Percentiles rank a stretch among this genome's conserved stretches.
Evolutionary conservation across 2,888 invertebrate species (phyloP).

Genomic region (Strigamia crassipes): DNA sequence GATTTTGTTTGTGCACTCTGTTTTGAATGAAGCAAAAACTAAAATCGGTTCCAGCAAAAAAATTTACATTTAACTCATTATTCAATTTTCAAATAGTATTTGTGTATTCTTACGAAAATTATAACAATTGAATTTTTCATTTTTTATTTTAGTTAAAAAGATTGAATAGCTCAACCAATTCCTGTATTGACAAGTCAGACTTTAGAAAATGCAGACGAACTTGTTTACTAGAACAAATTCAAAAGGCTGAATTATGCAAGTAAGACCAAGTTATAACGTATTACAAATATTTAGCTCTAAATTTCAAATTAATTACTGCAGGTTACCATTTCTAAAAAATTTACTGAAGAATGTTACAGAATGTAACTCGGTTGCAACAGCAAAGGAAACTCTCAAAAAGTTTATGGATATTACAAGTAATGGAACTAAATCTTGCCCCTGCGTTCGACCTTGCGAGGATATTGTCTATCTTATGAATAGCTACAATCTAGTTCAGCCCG

Average conservation of each 20-base stretch:
- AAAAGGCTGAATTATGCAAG: neutral
- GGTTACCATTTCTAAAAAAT: neutral
- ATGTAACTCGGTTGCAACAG: neutral
- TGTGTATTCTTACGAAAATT: too few relatives aligned
- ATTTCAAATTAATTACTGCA: neutral
- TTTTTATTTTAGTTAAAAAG: neutral
- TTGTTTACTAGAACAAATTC: neutral
- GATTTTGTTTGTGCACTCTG: too few relatives aligned
- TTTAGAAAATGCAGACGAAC: neutral
- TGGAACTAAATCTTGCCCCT: neutral
- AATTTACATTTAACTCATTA: too few relatives aligned
- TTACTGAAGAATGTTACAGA: neutral
- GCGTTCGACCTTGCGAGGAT: neutral
- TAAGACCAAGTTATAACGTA: neutral
- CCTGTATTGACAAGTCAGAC: neutral
- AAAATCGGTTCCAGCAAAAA: too few relatives aligned
- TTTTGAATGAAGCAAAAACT: too few relatives aligned
- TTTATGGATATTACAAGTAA: slow-evolving; percentile 6
- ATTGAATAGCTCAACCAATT: neutral
- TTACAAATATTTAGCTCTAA: too few relatives aligned
- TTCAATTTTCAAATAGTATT: too few relatives aligned
- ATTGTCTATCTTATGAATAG: neutral
- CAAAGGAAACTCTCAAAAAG: neutral
- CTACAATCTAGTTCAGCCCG: neutral
- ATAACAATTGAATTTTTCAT: neutral